phyloP scores from a whole-genome alignment of 2,113 vertebrate genomes.

The Turnix velox region DNA sequence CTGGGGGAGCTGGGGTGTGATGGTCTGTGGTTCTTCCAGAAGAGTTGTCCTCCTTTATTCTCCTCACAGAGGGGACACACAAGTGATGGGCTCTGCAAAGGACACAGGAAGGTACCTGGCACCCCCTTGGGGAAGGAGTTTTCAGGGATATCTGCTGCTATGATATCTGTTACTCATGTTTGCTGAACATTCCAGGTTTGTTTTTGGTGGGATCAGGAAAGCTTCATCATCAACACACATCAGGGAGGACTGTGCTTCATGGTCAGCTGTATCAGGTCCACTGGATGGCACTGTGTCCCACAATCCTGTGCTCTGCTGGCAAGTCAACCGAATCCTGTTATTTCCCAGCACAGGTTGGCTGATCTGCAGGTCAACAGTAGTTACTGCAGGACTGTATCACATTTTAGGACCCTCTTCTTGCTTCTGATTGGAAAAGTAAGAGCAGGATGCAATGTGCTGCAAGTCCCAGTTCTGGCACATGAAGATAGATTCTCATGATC shows the following conservation, averaged over 20 bases:
- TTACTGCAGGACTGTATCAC: not conserved
- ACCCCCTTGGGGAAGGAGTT: not conserved
- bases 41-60: not conserved
- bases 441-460: not conserved
- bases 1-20: rapidly evolving
- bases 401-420: not conserved
- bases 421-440: not conserved
- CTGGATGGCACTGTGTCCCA: slow-evolving; percentile 32
- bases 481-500: rapidly evolving
- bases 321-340: not conserved
- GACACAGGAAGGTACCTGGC: not conserved
- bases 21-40: not conserved
- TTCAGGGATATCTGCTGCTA: not conserved
- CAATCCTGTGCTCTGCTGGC: not conserved
- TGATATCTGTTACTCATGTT: not conserved
- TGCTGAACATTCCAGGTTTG: not conserved
- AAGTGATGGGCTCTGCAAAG: not conserved
- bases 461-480: not conserved
- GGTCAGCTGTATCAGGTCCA: not conserved
- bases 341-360: not conserved
- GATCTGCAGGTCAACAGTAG: not conserved
- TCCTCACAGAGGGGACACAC: not conserved
- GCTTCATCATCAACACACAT: not conserved
- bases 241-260: rapidly evolving
- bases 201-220: not conserved